phyloP scores from a whole-genome alignment of 2,113 vertebrate genomes.

The Gorilla gorilla region DNA sequence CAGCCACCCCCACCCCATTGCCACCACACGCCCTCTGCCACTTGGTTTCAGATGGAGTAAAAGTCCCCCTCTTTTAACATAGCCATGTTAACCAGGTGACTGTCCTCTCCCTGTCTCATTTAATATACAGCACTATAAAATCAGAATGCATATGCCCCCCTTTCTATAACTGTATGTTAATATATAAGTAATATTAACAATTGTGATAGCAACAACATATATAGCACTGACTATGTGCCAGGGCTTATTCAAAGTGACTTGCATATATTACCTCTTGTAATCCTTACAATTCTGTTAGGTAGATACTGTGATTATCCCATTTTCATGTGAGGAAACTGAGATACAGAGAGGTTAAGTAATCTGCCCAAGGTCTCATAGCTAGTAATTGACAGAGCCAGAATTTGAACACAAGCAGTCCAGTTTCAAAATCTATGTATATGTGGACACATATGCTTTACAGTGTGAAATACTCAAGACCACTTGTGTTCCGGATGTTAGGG shows the following conservation, averaged over 20 bases:
- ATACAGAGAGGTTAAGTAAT: background rate
- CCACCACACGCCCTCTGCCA: accelerated
- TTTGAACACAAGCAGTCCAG: background rate
- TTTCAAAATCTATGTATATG: background rate
- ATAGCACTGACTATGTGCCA: background rate
- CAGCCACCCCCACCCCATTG: accelerated
- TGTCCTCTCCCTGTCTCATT: background rate
- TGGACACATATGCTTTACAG: background rate
- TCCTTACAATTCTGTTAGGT: background rate
- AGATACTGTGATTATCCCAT: background rate
- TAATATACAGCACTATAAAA: background rate
- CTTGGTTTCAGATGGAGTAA: background rate
- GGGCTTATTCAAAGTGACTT: background rate
- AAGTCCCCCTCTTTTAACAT: accelerated
- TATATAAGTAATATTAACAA: background rate
- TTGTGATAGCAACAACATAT: accelerated
- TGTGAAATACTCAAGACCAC: no score
- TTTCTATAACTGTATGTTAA: no score
- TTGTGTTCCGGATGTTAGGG: accelerated
- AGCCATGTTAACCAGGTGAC: background rate
- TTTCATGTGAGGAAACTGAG: background rate
- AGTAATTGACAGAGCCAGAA: background rate
- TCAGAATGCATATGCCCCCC: no score
- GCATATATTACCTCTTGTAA: background rate
- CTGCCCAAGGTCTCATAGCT: background rate